A percentile compares a stretch with the other conserved stretches of the same genome.
These are phyloP conservation scores for Platypus cylindrus DNA, from an alignment of 2,888 invertebrate species.

Conservation along the genomic window DNA sequence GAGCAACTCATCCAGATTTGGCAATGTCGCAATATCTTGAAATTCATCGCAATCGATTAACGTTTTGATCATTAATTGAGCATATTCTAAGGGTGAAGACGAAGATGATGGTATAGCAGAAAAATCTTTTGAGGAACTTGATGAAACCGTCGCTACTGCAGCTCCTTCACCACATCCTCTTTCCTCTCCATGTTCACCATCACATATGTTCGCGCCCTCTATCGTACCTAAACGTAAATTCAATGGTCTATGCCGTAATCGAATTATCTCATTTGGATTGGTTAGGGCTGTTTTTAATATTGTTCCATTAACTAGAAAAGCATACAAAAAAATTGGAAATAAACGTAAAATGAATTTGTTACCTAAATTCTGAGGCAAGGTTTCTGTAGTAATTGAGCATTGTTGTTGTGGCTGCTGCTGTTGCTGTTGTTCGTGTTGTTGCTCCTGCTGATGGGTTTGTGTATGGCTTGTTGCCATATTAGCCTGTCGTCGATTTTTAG, in stretches of 20 bases:
- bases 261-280: slow-evolving; percentile 86
- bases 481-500: slow-evolving; percentile 10
- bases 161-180: too few relatives aligned
- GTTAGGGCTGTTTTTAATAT: slow-evolving; percentile 90
- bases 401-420: too few relatives aligned
- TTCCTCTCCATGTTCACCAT: too few relatives aligned
- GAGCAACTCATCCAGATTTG: slow-evolving; percentile 80
- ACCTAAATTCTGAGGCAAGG: slow-evolving; percentile 55
- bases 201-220: slow-evolving; percentile 60
- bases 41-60: slow-evolving; percentile 94
- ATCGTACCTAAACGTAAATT: slow-evolving; percentile 78
- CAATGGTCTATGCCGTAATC: slow-evolving; percentile 76
- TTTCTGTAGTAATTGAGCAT: too few relatives aligned
- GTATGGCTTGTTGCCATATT: slow-evolving; percentile 25
- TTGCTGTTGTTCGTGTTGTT: too few relatives aligned
- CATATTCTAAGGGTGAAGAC: slow-evolving; percentile 71
- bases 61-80: slow-evolving; percentile 79
- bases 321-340: too few relatives aligned
- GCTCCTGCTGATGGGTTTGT: slow-evolving; percentile 18
- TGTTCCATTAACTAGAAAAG: slow-evolving; percentile 58
- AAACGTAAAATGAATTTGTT: too few relatives aligned
- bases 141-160: too few relatives aligned
- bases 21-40: slow-evolving; percentile 77
- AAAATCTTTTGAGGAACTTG: too few relatives aligned
- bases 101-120: too few relatives aligned